Evolutionary conservation across 2,888 invertebrate species (phyloP).

Genomic region (Gymnosoma rotundatum): DNA sequence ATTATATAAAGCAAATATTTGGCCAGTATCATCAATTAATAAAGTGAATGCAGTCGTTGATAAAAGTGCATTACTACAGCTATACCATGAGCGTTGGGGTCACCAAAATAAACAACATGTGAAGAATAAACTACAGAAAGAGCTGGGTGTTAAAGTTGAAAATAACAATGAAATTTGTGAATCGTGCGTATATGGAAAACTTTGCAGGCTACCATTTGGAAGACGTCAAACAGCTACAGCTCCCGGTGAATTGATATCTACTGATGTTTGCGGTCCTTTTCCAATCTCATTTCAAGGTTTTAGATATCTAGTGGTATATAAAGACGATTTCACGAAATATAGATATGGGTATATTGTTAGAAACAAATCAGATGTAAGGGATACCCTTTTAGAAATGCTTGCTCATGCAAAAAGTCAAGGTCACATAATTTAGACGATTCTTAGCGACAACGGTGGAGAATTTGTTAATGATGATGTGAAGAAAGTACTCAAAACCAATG

Average conservation of each 20-base stretch:
- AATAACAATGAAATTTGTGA: too few relatives aligned
- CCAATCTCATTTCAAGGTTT: conserved; percentile 29
- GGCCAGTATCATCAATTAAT: not conserved
- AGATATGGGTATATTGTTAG: not conserved
- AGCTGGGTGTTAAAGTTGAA: conserved; percentile 17
- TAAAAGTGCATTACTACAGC: conserved; percentile 10
- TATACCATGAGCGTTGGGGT: conserved; percentile 19
- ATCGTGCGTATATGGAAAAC: conserved; percentile 27
- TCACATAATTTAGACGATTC: not conserved
- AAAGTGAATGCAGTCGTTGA: not conserved
- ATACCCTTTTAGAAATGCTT: not conserved
- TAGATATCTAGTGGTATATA: conserved; percentile 48
- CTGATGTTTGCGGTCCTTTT: conserved; percentile 49
- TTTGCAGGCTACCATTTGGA: conserved; percentile 47
- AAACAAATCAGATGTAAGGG: not conserved
- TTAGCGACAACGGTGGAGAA: not conserved
- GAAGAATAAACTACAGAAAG: conserved; percentile 34
- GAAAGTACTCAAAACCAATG: conserved; percentile 6
- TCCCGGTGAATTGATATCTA: conserved; percentile 53
- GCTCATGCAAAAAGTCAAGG: not conserved
- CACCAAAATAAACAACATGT: conserved; percentile 27
- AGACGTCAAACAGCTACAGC: not conserved
- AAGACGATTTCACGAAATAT: conserved; percentile 25
- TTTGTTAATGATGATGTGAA: not conserved
- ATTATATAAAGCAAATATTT: not conserved